Evolutionary conservation across 2,888 invertebrate species (phyloP).

Genomic region (Eupithecia pulchellata): DNA sequence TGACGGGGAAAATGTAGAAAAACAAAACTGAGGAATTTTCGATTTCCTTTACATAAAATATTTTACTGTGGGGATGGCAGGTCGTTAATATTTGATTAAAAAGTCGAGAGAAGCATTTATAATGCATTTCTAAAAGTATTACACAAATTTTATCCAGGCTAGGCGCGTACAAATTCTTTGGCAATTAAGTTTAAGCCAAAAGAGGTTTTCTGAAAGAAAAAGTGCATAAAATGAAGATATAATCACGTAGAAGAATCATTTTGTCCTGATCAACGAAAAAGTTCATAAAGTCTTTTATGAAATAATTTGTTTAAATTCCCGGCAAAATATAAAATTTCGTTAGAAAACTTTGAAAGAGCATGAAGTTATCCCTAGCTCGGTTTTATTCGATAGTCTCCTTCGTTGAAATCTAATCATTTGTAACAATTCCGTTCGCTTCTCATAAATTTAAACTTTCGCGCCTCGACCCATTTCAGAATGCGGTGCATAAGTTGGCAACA

Average conservation of each 20-base stretch:
- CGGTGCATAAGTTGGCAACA: no score
- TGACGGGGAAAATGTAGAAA: neutral
- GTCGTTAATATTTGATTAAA: neutral
- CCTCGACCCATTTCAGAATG: no score
- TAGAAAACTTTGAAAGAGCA: conserved; percentile 3
- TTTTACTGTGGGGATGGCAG: neutral
- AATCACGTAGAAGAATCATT: neutral
- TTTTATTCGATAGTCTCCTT: neutral
- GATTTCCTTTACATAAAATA: neutral
- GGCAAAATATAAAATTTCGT: neutral
- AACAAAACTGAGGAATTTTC: neutral
- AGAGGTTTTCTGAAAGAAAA: neutral
- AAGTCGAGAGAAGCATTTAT: neutral
- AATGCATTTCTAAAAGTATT: neutral
- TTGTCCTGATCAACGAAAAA: neutral
- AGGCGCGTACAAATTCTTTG: neutral
- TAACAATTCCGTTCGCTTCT: no score
- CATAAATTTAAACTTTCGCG: no score
- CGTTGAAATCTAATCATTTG: no score
- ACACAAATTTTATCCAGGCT: no score
- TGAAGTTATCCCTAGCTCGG: conserved; percentile 11
- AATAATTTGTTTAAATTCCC: neutral
- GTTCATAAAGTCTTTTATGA: neutral
- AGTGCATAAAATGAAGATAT: neutral
- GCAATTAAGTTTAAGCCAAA: neutral